Evolutionary conservation across 2,888 invertebrate species (phyloP), one percentile per base, ranked within the genome.

Genomic region (Ephialtes manifestator): DNA sequence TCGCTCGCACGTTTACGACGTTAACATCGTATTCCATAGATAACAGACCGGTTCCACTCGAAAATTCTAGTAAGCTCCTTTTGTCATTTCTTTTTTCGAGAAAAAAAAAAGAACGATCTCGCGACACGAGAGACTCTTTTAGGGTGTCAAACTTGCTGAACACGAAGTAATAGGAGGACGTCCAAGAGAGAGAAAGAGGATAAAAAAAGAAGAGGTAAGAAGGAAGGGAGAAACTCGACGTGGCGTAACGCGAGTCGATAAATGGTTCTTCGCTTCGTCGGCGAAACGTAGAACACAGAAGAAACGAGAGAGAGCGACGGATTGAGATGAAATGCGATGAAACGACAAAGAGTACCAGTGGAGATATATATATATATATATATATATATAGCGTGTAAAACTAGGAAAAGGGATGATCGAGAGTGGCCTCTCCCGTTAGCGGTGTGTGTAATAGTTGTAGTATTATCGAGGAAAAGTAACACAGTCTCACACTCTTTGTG

Each of bases 291-390:
- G 46, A 68, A 68, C 18, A 53, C 15, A 20, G 51, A 60, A 53
- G 46, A 4, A 48, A 58, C 55, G 18, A 15, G 43, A 39, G 43
- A 58, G 39, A 72, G 20, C 43, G 39, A 79, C 72, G 77, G 77
- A 53, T 31, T 76, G 70, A 81, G 84, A 70, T 58, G 65, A 53
- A 85, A 87, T 87, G 43, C 39, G 39, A 43, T 8, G 1, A 43
- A 43, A 43, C 43, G 43, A 43, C 35, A 65, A 39, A 65, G 43
- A 65, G 65, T 4, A 18, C 39, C 60, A 31, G 31, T 15, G 18
- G 7, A 63, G 15, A 63, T 63, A 67, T 43, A 46, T 43, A 46
- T 18, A 39, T 20, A 20, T 63, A 67, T 43, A 46, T 43, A 63
- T 63, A 67, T 43, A 46, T 43, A 46, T 18, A 39, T 20, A 20